Percentiles rank a stretch among this genome's conserved stretches.
phyloP scores from a whole-genome alignment of 2,888 invertebrate genomes.

The Heterodera filipjevi region DNA sequence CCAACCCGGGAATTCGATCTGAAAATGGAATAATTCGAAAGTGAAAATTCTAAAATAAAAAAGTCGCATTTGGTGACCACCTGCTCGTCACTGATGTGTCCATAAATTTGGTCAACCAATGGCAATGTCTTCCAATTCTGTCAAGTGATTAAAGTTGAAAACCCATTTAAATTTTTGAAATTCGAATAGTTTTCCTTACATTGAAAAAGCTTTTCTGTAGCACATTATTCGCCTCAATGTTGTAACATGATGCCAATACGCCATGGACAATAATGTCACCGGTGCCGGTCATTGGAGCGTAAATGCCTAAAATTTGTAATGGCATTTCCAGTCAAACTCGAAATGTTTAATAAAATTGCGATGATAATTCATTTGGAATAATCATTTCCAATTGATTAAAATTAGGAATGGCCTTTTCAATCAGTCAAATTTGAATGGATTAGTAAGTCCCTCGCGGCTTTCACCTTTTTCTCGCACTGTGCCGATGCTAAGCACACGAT shows the following conservation, averaged over 20 bases:
- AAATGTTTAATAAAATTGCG: too few species aligned
- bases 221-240: constrained; percentile 44
- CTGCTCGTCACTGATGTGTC: background rate
- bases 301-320: constrained; percentile 55
- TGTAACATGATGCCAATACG: constrained; percentile 58
- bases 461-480: constrained; percentile 42
- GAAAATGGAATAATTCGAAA: too few species aligned
- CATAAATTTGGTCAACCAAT: background rate
- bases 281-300: constrained; percentile 54
- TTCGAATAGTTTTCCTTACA: too few species aligned
- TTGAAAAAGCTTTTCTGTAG: constrained; percentile 51
- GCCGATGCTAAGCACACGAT: constrained; percentile 39
- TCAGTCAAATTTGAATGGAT: too few species aligned
- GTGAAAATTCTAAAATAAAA: background rate
- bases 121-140: constrained; percentile 18
- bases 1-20: constrained; percentile 9
- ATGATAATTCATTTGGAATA: too few species aligned
- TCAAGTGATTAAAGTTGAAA: background rate
- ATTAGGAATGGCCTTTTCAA: too few species aligned
- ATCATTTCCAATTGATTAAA: too few species aligned
- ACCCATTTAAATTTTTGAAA: too few species aligned
- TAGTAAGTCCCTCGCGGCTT: too few species aligned
- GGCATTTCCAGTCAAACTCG: background rate
- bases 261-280: constrained; percentile 57
- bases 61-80: background rate